Evolutionary conservation across 2,888 invertebrate genomes (phyloP), one percentile per base, ranked within the genome.

Genomic region (Crossocerus cetratus): DNA sequence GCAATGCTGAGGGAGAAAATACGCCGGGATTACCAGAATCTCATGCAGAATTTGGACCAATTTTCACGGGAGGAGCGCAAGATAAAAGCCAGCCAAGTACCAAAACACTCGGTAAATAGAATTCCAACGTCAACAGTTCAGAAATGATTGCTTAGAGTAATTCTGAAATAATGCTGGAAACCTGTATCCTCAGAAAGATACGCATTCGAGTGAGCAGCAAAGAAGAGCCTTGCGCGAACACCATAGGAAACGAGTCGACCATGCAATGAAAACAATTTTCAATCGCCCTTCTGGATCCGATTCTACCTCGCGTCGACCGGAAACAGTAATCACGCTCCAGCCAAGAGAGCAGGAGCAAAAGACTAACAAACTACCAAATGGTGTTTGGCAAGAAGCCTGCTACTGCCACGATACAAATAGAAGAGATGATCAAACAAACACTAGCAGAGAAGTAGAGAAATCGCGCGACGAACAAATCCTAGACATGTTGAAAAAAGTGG

Each of bases 241-340:
- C n/a, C 78, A 66, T 22, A 62, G 74, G 22, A 73, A 58, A 13
- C 91, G 91, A 71, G 90, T 93, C 85, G 92, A 93, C 77, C 90
- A 91, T 53, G 92, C 91, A 0, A 90, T 92, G 73, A 92, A 92
- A 75, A 90, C 56, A 3, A 22, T 81, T 53, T 22, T 78, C 5
- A 20, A 59, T 21, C 32, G 32, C 32, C 65, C 70, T 5, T 57
- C 67, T 22, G 20, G 23, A 32, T n/a, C 21, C 1, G 49, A 61
- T 5, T 16, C 62, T 3, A 8, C 54, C 56, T 3, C 58, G 4
- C 65, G 49, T 42, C 74, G 65, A 0, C 18, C 70, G 0, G 85
- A 87, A 74, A 81, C 83, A 70, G 65, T 85, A 16, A 83, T 86
- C 55, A 88, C 85, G 2, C 78, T 84, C 5, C 62, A 80, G 13